Evolutionary conservation across 1,140 invertebrate genomes (phyloP).

Genomic region (Drosophila ohnishii): DNA sequence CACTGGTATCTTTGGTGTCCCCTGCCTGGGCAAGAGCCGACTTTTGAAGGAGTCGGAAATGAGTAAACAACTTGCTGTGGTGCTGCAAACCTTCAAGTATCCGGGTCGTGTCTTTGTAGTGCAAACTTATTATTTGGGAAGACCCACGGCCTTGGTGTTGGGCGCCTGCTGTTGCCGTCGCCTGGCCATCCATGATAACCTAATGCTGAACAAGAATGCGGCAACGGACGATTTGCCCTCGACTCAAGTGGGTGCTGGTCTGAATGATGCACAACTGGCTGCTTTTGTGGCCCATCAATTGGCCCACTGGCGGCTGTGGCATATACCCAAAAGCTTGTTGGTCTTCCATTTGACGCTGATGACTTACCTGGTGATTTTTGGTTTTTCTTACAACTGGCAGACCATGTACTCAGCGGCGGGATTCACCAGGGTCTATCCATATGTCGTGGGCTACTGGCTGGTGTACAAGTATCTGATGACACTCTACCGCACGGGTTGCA

Average conservation of each 20-base stretch:
- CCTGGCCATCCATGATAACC: constrained; percentile 42
- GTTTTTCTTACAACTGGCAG: neutral
- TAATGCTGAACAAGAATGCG: constrained; percentile 34
- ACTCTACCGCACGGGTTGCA: neutral
- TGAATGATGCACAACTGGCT: constrained; percentile 19
- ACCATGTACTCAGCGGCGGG: constrained; percentile 44
- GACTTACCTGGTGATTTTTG: constrained; percentile 51
- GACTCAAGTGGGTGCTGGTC: constrained; percentile 34
- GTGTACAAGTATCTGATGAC: constrained; percentile 41
- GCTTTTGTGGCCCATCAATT: constrained; percentile 58
- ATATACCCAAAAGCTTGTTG: neutral
- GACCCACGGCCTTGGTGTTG: constrained; percentile 32
- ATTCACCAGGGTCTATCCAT: constrained; percentile 42
- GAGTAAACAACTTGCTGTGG: neutral
- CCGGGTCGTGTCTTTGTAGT: constrained; percentile 23
- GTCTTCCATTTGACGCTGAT: constrained; percentile 21
- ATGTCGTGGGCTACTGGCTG: constrained; percentile 30
- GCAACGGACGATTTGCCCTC: neutral
- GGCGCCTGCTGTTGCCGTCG: constrained; percentile 27
- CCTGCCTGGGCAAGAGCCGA: constrained; percentile 30
- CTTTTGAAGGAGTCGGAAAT: neutral
- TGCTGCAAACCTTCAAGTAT: constrained; percentile 19
- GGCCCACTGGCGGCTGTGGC: constrained; percentile 32
- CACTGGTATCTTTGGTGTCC: constrained; percentile 18
- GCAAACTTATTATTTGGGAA: constrained; percentile 4